phyloP scores from a whole-genome alignment of 1,140 invertebrate species.

The Pachyrhynchus sulphureomaculatus region DNA sequence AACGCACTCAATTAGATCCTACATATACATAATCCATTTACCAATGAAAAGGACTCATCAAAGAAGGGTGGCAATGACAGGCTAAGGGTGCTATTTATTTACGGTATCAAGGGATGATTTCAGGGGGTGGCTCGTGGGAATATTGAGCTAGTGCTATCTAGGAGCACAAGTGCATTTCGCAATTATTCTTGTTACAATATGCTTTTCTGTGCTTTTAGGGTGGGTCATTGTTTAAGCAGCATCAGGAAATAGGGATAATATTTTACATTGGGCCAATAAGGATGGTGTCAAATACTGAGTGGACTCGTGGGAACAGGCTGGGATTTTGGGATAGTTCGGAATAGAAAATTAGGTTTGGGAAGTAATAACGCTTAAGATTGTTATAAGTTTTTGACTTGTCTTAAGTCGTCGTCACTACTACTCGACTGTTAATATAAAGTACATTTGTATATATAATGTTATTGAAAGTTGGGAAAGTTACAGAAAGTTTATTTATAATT shows the following conservation, averaged over 20 bases:
- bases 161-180: slow-evolving; percentile 16
- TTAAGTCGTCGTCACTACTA: too few relatives aligned
- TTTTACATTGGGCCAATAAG: slow-evolving; percentile 19
- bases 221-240: slow-evolving; percentile 8
- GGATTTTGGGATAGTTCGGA: background rate
- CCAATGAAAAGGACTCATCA: background rate
- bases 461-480: too few relatives aligned
- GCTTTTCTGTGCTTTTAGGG: slow-evolving; percentile 8
- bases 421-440: too few relatives aligned
- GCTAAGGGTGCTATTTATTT: slow-evolving; percentile 21
- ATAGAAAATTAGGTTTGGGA: too few relatives aligned
- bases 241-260: background rate
- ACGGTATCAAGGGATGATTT: slow-evolving; percentile 16
- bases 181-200: slow-evolving; percentile 19
- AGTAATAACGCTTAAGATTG: too few relatives aligned
- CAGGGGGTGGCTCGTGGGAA: slow-evolving; percentile 24
- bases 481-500: too few relatives aligned
- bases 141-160: background rate
- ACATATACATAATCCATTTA: slow-evolving; percentile 1
- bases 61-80: slow-evolving; percentile 15
- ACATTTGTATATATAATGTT: too few relatives aligned
- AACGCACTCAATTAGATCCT: slow-evolving; percentile 1
- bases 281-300: slow-evolving; percentile 7
- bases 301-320: slow-evolving; percentile 15
- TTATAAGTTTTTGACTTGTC: too few relatives aligned